These are phyloP conservation scores for Rattus rattus DNA, from an alignment of 2,113 vertebrate species.

Conservation along the genomic window DNA sequence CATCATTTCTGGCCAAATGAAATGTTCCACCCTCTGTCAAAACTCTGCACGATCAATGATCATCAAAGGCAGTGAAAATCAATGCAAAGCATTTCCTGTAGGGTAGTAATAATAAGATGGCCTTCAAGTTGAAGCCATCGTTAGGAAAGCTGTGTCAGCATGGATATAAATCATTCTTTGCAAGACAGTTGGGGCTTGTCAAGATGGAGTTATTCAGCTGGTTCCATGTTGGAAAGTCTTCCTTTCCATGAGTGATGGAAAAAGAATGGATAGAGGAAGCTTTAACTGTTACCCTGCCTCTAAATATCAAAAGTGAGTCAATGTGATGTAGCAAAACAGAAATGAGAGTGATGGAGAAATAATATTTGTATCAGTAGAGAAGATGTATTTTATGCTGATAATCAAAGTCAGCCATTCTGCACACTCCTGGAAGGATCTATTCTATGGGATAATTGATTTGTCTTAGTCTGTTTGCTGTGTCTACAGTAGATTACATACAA, in stretches of 20 bases:
- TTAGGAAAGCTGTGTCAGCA: not conserved
- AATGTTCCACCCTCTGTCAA: slow-evolving; percentile 8
- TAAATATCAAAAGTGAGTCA: not conserved
- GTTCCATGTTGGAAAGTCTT: not conserved
- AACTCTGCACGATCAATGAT: slow-evolving; percentile 10
- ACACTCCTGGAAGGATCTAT: not conserved
- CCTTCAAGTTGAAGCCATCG: not conserved
- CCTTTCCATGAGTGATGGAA: not conserved
- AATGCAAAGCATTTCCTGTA: not conserved
- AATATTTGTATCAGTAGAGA: not conserved
- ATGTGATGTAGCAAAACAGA: not conserved
- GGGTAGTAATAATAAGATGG: not conserved
- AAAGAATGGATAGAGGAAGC: not conserved
- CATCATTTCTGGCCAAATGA: not conserved
- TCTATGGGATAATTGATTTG: not conserved
- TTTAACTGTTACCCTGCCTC: not conserved
- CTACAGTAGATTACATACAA: not conserved
- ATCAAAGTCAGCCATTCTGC: not conserved
- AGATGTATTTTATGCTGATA: not conserved
- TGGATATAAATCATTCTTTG: not conserved
- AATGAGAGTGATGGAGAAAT: not conserved
- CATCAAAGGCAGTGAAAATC: slow-evolving; percentile 42
- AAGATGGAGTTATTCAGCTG: not conserved
- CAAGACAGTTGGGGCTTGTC: not conserved
- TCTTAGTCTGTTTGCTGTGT: not conserved